Evolutionary conservation across 2,888 invertebrate genomes (phyloP), one percentile per base, ranked within the genome.

Genomic region (Phyto melanocephala): DNA sequence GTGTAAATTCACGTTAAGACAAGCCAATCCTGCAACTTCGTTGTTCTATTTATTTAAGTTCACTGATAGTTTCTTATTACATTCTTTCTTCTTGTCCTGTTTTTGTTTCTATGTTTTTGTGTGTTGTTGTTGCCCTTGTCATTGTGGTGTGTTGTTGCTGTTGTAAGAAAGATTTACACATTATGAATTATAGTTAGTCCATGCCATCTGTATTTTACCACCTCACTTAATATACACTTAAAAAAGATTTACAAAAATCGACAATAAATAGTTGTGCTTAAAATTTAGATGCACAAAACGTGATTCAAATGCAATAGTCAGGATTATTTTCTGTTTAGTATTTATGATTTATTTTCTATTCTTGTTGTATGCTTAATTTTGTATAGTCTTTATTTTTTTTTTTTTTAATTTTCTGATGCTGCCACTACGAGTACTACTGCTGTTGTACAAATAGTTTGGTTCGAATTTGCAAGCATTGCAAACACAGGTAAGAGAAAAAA

Each of bases 211-310:
- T 67, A 77, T 65, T 75, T 71, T 71, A 63, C 78, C 78, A 79
- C 54, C 79, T 79, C 79, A 79, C 60, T 75, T 75, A 75, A 65
- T 79, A 47, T 71, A 45, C 70, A 75, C 70, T 75, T 65, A 67
- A 60, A 79, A 79, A 82, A 79, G 75, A 71, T 71, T 82, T 82
- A 65, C 50, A 58, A 75, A 70, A 79, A 79, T 82, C 79, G 79
- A 67, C 75, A 82, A 82, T 79, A 79, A 82, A 82, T 82, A 79
- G 67, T 71, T 65, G 45, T 24, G 82, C 58, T 82, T 60, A 60
- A 65, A 79, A 75, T 71, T 52, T 67, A 45, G 75, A 79, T 79
- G 71, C 82, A 62, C 6, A 37, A 35, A 70, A 82, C 82, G 82
- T 82, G 82, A 63, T 63, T 62, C 45, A 68, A 77, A 74, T 77